Evolutionary conservation across 2,113 vertebrate genomes (phyloP), one percentile per base, ranked within the genome.

Genomic region (Ceratotherium simum): DNA sequence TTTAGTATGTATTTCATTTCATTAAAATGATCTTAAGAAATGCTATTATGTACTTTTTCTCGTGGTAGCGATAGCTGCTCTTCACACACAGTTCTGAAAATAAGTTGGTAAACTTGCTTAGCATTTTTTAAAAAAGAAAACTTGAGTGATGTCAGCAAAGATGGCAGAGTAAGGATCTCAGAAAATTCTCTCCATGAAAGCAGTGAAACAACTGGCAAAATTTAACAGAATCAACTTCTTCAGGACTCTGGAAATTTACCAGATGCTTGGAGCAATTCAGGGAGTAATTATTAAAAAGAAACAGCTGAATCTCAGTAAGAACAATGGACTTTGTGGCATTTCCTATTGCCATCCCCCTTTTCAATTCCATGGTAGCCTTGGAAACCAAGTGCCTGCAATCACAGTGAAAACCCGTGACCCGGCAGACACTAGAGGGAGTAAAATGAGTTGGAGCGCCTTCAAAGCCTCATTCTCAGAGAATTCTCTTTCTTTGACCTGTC

Each of bases 1-100:
- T 72, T 67, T 80, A 56, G 31, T 82, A 23, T 88, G 31, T 64
- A 65, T 69, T 84, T 95, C 39, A 95, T 92, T 87, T 81, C 36
- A 42, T 62, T 80, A 36, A 92, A 86, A 80, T n/a, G n/a, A 42
- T 42, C 25, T 94, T 81, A 73, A 18, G 31, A 69, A 84, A 48
- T 91, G 36, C 80, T 72, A 5, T 51, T 73, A 82, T 33, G 18
- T 58, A 6, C 17, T 69, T 79, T 16, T 80, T 80, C 33, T 91
- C 20, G 25, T 79, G 62, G 48, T 80, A 60, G 51, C 29, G 56
- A 0, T n/a, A 86, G 92, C 29, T 93, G 29, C 11, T 54, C 7
- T 79, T 91, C 14, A 70, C 4, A 31, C 27, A 70, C 4, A 54
- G 0, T 91, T 69, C 12, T 27, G 42, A 54, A 81, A 95, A 86